Conservation (phyloP, 2,888 invertebrate genomes). For the Conops quadrifasciatus region DNA sequence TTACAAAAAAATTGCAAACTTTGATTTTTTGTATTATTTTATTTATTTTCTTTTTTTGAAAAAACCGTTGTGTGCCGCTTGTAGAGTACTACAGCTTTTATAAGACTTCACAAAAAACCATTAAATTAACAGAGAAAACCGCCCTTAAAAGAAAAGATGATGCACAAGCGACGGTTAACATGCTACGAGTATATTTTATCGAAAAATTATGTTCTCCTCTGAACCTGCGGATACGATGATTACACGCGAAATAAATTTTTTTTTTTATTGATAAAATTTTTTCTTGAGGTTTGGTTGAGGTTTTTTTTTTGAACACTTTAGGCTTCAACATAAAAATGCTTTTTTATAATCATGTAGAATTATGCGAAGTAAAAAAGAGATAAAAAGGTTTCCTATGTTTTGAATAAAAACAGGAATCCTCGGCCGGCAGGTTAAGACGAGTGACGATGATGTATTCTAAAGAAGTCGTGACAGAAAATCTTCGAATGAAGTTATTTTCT, state of each 20-base stretch:
- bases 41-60: too few species aligned
- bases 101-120: too few species aligned
- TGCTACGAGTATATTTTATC: too few species aligned
- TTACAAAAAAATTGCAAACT: too few species aligned
- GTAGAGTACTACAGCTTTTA: not conserved
- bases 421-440: not conserved
- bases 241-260: too few species aligned
- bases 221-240: too few species aligned
- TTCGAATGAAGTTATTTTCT: constrained; percentile 4
- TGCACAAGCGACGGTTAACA: too few species aligned
- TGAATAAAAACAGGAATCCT: not conserved
- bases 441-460: not conserved
- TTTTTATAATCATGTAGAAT: constrained; percentile 21
- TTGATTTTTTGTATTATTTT: too few species aligned
- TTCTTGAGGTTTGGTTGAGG: not conserved
- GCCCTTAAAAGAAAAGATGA: too few species aligned
- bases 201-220: not conserved
- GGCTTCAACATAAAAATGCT: constrained; percentile 19
- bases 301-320: not conserved
- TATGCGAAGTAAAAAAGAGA: not conserved
- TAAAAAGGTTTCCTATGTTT: not conserved
- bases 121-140: too few species aligned
- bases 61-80: not conserved
- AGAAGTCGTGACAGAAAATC: not conserved
- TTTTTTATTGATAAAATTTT: not conserved